phyloP scores from a whole-genome alignment of 2,797 vertebrate genomes.

The Megaceryle alcyon region DNA sequence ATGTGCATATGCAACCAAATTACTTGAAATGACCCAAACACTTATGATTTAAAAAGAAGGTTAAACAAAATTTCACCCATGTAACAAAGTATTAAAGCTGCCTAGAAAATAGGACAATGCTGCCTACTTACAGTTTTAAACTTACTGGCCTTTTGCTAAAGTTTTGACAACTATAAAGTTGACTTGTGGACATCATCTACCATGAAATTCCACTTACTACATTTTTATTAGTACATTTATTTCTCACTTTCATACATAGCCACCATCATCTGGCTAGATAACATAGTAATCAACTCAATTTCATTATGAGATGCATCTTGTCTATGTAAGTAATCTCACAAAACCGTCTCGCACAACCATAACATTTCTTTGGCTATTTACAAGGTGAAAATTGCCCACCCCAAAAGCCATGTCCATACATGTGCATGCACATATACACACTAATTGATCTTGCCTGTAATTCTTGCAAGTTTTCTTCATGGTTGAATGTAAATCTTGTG shows the following conservation, averaged over 20 bases:
- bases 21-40: neutral
- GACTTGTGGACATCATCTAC: neutral
- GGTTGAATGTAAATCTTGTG: conserved; percentile 74
- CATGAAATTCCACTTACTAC: neutral
- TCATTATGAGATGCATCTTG: neutral
- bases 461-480: conserved; percentile 82
- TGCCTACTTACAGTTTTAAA: neutral
- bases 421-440: neutral
- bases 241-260: neutral
- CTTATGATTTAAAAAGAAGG: neutral
- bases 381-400: neutral
- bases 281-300: neutral
- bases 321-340: neutral
- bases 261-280: neutral
- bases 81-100: neutral
- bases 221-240: neutral
- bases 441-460: conserved; percentile 81
- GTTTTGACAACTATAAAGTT: neutral
- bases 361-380: neutral
- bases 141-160: neutral
- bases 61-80: neutral
- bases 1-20: neutral
- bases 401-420: neutral
- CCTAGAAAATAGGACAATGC: neutral
- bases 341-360: neutral